These are phyloP conservation scores for Ditylenchus weischeri DNA, from an alignment of 2,888 invertebrate species.

Conservation along the genomic window DNA sequence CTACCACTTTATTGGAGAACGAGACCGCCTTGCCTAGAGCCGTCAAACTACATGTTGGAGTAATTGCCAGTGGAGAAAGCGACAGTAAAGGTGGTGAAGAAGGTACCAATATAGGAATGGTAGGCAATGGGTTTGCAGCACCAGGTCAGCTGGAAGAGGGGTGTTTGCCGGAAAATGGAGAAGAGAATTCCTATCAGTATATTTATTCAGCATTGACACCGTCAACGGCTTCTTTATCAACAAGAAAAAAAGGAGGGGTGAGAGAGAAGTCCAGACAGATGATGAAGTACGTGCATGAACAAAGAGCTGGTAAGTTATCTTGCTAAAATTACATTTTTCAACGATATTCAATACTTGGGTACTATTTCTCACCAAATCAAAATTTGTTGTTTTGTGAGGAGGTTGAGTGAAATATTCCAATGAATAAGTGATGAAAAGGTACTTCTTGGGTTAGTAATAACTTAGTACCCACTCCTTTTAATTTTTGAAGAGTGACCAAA, in stretches of 20 bases:
- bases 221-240: background rate
- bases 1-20: background rate
- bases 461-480: too few relatives aligned
- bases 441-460: too few relatives aligned
- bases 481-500: too few relatives aligned
- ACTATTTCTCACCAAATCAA: too few relatives aligned
- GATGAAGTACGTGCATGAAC: slow-evolving; percentile 68
- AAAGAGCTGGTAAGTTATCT: slow-evolving; percentile 68
- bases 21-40: background rate
- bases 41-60: background rate
- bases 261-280: slow-evolving; percentile 56
- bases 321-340: too few relatives aligned
- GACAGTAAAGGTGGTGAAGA: background rate
- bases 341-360: too few relatives aligned
- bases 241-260: slow-evolving; percentile 33
- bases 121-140: background rate
- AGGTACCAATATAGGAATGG: background rate
- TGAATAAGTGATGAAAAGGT: too few relatives aligned
- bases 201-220: background rate
- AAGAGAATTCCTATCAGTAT: too few relatives aligned
- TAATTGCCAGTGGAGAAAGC: background rate
- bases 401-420: too few relatives aligned
- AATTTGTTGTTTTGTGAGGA: too few relatives aligned
- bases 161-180: too few relatives aligned
- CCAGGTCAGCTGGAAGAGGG: background rate